phyloP scores from a whole-genome alignment of 2,888 invertebrate genomes.

The Gandaritis pyraliata region DNA sequence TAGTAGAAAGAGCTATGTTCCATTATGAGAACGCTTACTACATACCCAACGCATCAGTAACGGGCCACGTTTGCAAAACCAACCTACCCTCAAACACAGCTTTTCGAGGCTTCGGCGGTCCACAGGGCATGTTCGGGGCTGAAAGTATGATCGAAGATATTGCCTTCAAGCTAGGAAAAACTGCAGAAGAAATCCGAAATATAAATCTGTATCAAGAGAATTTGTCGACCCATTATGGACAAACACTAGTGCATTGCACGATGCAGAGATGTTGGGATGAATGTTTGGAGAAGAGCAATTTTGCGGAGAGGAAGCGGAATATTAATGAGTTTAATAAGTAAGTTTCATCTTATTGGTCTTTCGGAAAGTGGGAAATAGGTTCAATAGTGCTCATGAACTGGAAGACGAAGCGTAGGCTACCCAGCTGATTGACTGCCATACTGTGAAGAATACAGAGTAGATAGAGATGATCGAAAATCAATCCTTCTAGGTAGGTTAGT shows the following conservation, averaged over 20 bases:
- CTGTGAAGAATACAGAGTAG: no score
- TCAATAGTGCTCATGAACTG: no score
- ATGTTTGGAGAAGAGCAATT: constrained; percentile 88
- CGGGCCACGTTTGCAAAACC: constrained; percentile 92
- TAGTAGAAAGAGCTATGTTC: constrained; percentile 92
- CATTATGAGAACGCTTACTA: constrained; percentile 94
- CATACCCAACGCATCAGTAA: constrained; percentile 89
- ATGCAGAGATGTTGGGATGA: constrained; percentile 91
- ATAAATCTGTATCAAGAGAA: constrained; percentile 93
- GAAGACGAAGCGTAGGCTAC: no score
- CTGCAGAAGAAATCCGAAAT: constrained; percentile 86
- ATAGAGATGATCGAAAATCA: no score
- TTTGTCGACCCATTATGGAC: constrained; percentile 90
- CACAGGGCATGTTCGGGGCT: constrained; percentile 94
- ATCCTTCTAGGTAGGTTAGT: no score
- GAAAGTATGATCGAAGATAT: constrained; percentile 92
- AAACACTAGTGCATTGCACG: constrained; percentile 89
- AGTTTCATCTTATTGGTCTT: constrained; percentile 44
- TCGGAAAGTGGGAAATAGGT: no score
- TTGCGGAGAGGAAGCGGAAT: constrained; percentile 81
- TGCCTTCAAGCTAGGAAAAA: constrained; percentile 87
- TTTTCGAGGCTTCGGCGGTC: constrained; percentile 96
- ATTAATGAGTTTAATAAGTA: constrained; percentile 90
- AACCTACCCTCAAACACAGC: constrained; percentile 97
- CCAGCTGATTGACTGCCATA: no score